Evolutionary conservation across 2,888 invertebrate species (phyloP), one percentile per base, ranked within the genome.

Genomic region (Agrilus cyanescens): DNA sequence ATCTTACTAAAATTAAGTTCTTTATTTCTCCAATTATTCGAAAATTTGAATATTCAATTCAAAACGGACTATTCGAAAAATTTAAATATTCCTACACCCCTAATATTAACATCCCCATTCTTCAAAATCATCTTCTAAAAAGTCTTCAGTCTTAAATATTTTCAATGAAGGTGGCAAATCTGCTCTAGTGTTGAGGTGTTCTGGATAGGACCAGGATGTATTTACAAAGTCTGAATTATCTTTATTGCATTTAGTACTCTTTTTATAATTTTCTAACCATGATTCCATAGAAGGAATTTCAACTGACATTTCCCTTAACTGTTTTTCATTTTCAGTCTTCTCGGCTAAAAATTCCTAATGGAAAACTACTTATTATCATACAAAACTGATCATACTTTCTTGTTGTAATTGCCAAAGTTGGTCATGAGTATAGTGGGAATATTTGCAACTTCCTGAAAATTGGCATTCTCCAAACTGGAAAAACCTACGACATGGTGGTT

Each of bases 391-490:
- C 47, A 49, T 66, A 75, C 75, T 69, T 53, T 70, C 62, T 46
- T 61, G 60, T 46, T 70, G 66, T 16, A 77, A 61, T 55, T 71
- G 66, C 59, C 73, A 67, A 12, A 84, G 58, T 60, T 80, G 71
- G 37, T 74, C 71, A n/a, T 64, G 67, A 1, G 73, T 72, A 43
- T 80, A 81, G 60, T 85, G 85, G 1, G 81, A 78, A 57, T 72
- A 82, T 54, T 75, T 74, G 55, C 85, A 85, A 40, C 73, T 71
- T 3, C 68, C 67, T 12, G 79, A 80, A 66, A 79, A 85, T 12
- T 71, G 68, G 53, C 85, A 85, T 29, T 72, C 68, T 7, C 80
- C 80, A 38, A 59, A 59, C 20, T 65, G 70, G 6, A 69, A 59
- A 58, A 73, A 80, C 48, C 75, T 68, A 38, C 69, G 63, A 54